A percentile compares a stretch with the other conserved stretches of the same genome.
Conservation (phyloP, 2,797 vertebrate genomes). For the Salmo trutta region DNA sequence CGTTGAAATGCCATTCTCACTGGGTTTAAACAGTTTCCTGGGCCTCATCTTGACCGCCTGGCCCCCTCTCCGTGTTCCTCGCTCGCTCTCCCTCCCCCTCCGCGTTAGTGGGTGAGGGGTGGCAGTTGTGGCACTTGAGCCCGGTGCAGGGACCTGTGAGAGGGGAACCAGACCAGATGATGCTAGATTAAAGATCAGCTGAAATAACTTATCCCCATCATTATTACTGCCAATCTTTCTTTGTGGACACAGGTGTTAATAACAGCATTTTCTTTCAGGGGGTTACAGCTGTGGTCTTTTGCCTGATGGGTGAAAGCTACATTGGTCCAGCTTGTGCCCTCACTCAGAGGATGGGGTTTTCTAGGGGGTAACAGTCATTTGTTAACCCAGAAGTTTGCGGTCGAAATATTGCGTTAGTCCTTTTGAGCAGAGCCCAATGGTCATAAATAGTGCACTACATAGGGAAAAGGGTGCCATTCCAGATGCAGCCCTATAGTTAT, state of each 20-base stretch:
- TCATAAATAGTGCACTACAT: neutral
- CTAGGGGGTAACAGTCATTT: constrained; percentile 47
- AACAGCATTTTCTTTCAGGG: neutral
- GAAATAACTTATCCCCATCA: neutral
- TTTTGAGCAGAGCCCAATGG: neutral
- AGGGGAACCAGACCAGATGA: neutral
- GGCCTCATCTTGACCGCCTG: constrained; percentile 55
- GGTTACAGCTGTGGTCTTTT: constrained; percentile 20
- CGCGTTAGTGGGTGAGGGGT: constrained; percentile 56
- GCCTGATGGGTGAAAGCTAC: constrained; percentile 67
- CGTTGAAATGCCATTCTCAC: constrained; percentile 43
- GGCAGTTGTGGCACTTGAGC: constrained; percentile 68
- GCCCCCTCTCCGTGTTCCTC: constrained; percentile 40
- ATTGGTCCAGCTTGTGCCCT: constrained; percentile 10
- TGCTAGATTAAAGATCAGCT: neutral
- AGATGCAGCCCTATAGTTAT: too few relatives aligned
- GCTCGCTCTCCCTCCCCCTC: constrained; percentile 60
- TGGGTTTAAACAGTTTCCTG: constrained; percentile 68
- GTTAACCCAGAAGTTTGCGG: neutral
- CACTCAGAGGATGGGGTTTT: constrained; percentile 58
- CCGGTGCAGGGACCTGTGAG: constrained; percentile 47
- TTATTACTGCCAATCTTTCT: neutral
- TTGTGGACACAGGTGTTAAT: neutral
- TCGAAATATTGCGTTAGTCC: too few relatives aligned
- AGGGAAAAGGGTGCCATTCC: neutral